Conservation (phyloP, 1,140 invertebrate genomes). For the Papilio polyxenes region DNA sequence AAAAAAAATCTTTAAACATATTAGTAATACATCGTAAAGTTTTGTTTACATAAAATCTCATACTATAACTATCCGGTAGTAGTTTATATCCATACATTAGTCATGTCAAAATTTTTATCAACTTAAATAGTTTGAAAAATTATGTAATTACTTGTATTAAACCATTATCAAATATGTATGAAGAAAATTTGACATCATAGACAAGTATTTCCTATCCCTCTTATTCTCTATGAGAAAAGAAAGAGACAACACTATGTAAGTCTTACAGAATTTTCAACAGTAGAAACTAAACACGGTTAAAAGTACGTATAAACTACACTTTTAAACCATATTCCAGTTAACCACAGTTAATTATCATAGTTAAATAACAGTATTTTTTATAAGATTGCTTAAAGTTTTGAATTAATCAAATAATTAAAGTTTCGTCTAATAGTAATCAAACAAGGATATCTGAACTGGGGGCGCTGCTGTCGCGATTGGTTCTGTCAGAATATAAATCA, state of each 20-base stretch:
- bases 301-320: not conserved
- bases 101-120: not conserved
- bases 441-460: too few species aligned
- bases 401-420: too few species aligned
- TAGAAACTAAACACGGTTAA: not conserved
- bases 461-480: too few species aligned
- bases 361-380: too few species aligned
- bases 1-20: not conserved
- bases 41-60: not conserved
- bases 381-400: too few species aligned
- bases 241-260: not conserved
- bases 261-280: too few species aligned
- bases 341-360: too few species aligned
- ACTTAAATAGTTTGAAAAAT: not conserved
- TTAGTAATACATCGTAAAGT: not conserved
- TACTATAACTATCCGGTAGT: not conserved
- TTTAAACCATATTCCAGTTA: too few species aligned
- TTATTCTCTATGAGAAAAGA: not conserved
- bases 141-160: not conserved
- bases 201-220: not conserved
- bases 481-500: too few species aligned
- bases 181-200: not conserved
- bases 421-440: too few species aligned
- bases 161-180: too few species aligned
- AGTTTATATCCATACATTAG: not conserved